Percentiles rank a stretch among this genome's conserved stretches.
Conservation (phyloP, 2,797 vertebrate genomes). For the Sciurus vulgaris region DNA sequence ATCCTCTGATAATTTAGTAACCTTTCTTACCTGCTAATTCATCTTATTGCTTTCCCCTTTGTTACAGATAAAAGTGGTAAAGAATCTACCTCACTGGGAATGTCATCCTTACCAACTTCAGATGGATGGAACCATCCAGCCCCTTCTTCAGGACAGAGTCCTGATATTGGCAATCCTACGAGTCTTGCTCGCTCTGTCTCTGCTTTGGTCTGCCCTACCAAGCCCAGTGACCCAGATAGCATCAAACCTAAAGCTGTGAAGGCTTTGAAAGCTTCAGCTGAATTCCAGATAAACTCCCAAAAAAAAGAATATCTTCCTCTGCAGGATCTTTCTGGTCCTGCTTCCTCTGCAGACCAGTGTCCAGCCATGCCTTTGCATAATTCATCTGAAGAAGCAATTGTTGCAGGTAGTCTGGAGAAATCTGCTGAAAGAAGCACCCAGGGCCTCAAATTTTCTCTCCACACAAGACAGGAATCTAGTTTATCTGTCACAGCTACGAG, state of each 20-base stretch:
- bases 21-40: conserved; percentile 53
- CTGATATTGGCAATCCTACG: conserved; percentile 86
- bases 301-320: conserved; percentile 67
- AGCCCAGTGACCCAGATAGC: conserved; percentile 80
- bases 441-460: conserved; percentile 69
- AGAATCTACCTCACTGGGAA: conserved; percentile 99
- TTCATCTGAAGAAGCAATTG: conserved; percentile 71
- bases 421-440: conserved; percentile 40
- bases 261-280: conserved; percentile 77
- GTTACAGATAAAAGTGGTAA: conserved; percentile 95
- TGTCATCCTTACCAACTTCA: conserved; percentile 91
- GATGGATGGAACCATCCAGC: conserved; percentile 86
- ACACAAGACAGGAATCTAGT: conserved; percentile 60
- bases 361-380: conserved; percentile 81
- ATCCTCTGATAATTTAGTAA: background rate
- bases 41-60: conserved; percentile 80
- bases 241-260: conserved; percentile 75
- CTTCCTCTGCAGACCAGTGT: conserved; percentile 72
- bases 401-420: conserved; percentile 67
- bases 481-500: conserved; percentile 43
- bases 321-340: conserved; percentile 79
- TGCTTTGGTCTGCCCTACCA: conserved; percentile 87
- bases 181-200: conserved; percentile 91
- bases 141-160: conserved; percentile 88
- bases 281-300: conserved; percentile 81